Base-by-base conservation (phyloP, 2,888 invertebrate species). In the Hipparchia semele region DNA sequence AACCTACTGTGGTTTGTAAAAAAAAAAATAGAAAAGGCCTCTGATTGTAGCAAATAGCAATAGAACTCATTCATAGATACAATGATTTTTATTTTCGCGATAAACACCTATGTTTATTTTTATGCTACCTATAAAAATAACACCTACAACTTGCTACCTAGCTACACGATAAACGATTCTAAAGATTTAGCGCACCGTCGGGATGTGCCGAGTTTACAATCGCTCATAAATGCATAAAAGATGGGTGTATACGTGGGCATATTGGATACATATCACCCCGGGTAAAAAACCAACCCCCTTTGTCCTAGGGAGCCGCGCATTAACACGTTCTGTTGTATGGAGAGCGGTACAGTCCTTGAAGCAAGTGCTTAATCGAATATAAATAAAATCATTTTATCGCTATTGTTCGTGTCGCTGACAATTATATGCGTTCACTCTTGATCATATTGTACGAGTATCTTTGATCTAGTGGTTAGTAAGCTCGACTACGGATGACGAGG, bases 211-310 rank as follows among this genome's bases (percentile, higher is more conserved):
- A 86, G 86, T 87, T 82, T 84, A 82, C 78, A 79, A 76, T 80
- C 83, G 46, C 79, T 86, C 85, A 88, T 89, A 90, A 90, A 90
- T 75, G 83, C 75, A 87, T 86, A 86, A 87, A 88, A 80, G 79
- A 80, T 80, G 82, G 80, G 76, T 79, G 51, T 51, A 46, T 62
- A 9, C 8, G 49, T 49, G 49, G 49, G 49, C 8, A 49, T 49
- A 49, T 49, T 12, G 51, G 53, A 13, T 53, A 33, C 79, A 82
- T 76, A 81, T 76, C 78, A 77, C 80, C 80, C 75, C 70, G 54
- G 13, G 62, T 59, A 60, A 80, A 86, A 89, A 85, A 76, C 80
- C 76, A 74, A 51, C 79, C 81, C 87, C 86, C 84, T 88, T 88
- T 86, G 86, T 86, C 86, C 83, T 83, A 81, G 79, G 74, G 77